These are phyloP conservation scores for Coptodon bakossiorum DNA, from an alignment of 2,113 vertebrate species.

Conservation along the genomic window DNA sequence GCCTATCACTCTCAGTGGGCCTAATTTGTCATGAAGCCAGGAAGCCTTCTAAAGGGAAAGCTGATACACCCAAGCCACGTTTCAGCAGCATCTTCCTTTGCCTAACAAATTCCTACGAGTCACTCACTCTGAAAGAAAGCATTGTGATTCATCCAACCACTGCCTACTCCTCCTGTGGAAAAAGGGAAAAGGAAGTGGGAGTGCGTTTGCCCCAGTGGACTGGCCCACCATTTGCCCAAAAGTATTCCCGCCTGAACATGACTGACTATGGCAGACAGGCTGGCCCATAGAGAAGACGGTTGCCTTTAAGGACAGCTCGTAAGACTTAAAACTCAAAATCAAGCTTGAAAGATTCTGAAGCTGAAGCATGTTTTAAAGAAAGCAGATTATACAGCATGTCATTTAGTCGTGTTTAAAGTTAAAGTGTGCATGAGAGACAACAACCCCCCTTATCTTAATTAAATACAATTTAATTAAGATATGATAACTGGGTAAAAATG, in stretches of 20 bases:
- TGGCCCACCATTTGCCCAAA: neutral
- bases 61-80: slow-evolving; percentile 48
- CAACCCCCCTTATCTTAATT: neutral
- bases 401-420: neutral
- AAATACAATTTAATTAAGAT: neutral
- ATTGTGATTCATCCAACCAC: slow-evolving; percentile 61
- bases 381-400: neutral
- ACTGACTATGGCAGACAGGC: neutral
- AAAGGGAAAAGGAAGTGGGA: slow-evolving; percentile 25
- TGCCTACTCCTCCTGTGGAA: slow-evolving; percentile 32
- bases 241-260: slow-evolving; percentile 38
- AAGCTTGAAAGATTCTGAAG: neutral
- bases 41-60: slow-evolving; percentile 21
- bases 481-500: neutral
- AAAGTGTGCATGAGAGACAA: neutral
- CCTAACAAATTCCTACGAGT: slow-evolving; percentile 64
- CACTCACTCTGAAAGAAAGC: slow-evolving; percentile 63
- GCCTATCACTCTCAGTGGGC: neutral
- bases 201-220: slow-evolving; percentile 2
- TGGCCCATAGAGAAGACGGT: neutral
- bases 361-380: neutral
- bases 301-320: neutral
- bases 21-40: slow-evolving; percentile 20
- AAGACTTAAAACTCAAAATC: neutral
- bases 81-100: slow-evolving; percentile 42